phyloP scores from a whole-genome alignment of 2,888 invertebrate species.

The Enchytraeus crypticus region DNA sequence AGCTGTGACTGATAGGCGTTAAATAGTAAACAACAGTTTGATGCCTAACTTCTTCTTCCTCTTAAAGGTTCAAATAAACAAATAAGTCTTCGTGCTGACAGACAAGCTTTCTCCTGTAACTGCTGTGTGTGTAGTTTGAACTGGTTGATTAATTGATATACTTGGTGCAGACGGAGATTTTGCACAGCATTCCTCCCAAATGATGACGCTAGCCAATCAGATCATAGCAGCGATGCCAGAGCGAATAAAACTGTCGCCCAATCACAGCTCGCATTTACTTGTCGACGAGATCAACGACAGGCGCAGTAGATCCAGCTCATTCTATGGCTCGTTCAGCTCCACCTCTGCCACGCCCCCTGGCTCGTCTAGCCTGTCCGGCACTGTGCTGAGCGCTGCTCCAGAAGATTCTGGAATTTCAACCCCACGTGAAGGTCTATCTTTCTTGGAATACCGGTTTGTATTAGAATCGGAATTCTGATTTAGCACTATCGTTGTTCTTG shows the following conservation, averaged over 20 bases:
- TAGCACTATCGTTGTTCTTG: too few species aligned
- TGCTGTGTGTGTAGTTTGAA: too few species aligned
- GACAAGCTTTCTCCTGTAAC: too few species aligned
- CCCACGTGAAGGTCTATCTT: constrained; percentile 41
- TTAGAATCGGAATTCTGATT: too few species aligned
- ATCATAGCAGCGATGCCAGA: constrained; percentile 98
- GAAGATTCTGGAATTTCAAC: constrained; percentile 48
- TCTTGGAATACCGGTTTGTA: constrained; percentile 43
- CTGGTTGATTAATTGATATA: neutral
- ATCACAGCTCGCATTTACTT: constrained; percentile 35
- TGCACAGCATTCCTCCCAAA: constrained; percentile 30
- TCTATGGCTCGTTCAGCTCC: constrained; percentile 53
- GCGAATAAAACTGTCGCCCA: constrained; percentile 72
- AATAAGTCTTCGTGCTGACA: too few species aligned
- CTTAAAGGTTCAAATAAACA: too few species aligned
- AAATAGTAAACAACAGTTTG: too few species aligned
- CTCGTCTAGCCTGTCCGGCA: constrained; percentile 39
- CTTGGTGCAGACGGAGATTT: neutral
- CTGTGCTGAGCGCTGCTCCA: constrained; percentile 6
- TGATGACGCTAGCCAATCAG: constrained; percentile 79
- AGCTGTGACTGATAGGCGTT: too few species aligned
- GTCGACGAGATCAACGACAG: constrained; percentile 53
- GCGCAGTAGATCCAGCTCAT: constrained; percentile 60
- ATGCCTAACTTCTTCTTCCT: too few species aligned
- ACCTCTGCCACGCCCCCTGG: constrained; percentile 39